phyloP scores from a whole-genome alignment of 2,888 invertebrate genomes.

The Steinernema carpocapsae region DNA sequence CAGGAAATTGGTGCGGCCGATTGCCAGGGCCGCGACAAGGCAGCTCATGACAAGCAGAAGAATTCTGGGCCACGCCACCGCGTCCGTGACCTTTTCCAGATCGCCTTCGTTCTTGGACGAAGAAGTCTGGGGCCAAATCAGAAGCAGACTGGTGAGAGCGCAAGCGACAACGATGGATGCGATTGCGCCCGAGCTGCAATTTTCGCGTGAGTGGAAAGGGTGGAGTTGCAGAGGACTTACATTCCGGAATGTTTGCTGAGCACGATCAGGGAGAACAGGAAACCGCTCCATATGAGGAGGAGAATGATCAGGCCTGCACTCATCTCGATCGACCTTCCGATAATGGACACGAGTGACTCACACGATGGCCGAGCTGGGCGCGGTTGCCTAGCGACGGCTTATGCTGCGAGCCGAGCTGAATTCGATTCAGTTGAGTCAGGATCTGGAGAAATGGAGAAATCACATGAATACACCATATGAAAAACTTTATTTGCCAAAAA shows the following conservation, averaged over 20 bases:
- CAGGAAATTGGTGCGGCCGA: background rate
- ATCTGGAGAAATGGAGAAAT: too few species aligned
- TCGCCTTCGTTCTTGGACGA: background rate
- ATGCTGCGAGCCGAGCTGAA: too few species aligned
- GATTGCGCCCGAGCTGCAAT: background rate
- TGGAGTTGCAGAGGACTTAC: background rate
- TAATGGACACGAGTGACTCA: too few species aligned
- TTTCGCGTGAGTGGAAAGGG: background rate
- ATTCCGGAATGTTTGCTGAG: conserved; percentile 10
- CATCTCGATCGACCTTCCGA: background rate
- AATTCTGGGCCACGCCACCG: background rate
- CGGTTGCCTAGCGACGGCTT: too few species aligned
- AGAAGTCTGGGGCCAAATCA: background rate
- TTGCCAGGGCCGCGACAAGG: background rate
- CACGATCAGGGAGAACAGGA: background rate
- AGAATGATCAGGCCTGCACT: background rate
- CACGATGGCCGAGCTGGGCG: too few species aligned
- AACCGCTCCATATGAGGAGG: background rate
- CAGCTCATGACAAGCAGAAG: background rate
- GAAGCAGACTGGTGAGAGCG: background rate
- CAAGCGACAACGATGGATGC: background rate
- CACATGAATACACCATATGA: too few species aligned
- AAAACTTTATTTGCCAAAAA: too few species aligned
- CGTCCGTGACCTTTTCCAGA: background rate
- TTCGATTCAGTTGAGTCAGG: too few species aligned